Conservation (phyloP, 2,113 vertebrate species). For the Alexandromys fortis region DNA sequence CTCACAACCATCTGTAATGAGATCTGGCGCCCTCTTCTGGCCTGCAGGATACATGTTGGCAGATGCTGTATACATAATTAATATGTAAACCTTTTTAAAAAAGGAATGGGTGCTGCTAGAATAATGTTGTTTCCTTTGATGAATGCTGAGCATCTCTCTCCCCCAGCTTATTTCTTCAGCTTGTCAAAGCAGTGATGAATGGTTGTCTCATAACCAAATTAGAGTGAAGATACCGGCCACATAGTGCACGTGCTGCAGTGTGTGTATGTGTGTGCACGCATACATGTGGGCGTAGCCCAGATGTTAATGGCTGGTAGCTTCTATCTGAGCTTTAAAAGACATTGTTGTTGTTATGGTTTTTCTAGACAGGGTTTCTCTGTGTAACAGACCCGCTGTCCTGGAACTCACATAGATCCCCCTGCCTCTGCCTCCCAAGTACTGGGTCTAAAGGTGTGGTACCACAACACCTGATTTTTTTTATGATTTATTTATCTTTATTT, state of each 20-base stretch:
- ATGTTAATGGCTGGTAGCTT: neutral
- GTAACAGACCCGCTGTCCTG: neutral
- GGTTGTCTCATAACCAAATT: slow-evolving; percentile 90
- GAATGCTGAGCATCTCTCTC: neutral
- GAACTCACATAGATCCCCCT: neutral
- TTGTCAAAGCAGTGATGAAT: slow-evolving; percentile 87
- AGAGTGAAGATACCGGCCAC: slow-evolving; percentile 89
- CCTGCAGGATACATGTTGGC: too few relatives aligned
- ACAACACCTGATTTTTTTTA: too few relatives aligned
- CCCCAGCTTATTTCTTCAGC: slow-evolving; percentile 64
- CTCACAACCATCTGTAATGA: too few relatives aligned
- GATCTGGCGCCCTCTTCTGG: too few relatives aligned
- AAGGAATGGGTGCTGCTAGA: slow-evolving; percentile 83
- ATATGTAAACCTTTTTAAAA: too few relatives aligned
- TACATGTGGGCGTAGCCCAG: neutral
- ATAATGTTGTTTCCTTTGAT: neutral
- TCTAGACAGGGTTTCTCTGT: neutral
- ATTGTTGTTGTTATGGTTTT: neutral
- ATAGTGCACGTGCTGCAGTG: slow-evolving; percentile 90
- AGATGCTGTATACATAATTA: too few relatives aligned
- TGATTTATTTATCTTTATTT: too few relatives aligned
- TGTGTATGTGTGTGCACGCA: neutral
- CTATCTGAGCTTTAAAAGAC: neutral
- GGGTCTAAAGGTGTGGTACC: neutral
- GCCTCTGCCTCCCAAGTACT: neutral